Evolutionary conservation across 2,888 invertebrate genomes (phyloP).

Genomic region (Pristionchus japonicus): DNA sequence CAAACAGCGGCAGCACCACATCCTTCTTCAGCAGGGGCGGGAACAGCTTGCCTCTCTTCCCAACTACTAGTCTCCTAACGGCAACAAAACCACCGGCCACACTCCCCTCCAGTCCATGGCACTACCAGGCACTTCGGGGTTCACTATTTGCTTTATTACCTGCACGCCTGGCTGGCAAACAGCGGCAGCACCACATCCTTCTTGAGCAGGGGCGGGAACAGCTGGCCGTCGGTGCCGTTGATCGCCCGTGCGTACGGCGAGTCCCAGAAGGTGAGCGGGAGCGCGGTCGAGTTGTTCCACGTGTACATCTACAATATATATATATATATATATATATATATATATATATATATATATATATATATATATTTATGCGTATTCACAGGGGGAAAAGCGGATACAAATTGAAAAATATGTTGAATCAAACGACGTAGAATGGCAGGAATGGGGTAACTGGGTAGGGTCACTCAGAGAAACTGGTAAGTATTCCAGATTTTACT

Average conservation of each 20-base stretch:
- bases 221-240: slow-evolving; percentile 71
- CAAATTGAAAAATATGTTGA: too few species aligned
- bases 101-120: too few species aligned
- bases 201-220: slow-evolving; percentile 66
- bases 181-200: slow-evolving; percentile 53
- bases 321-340: too few species aligned
- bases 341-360: too few species aligned
- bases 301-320: slow-evolving; percentile 55
- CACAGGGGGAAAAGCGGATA: too few species aligned
- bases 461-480: too few species aligned
- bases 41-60: slow-evolving; percentile 57
- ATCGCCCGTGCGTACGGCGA: slow-evolving; percentile 65
- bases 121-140: not conserved
- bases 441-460: too few species aligned
- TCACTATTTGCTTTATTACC: not conserved
- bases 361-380: too few species aligned
- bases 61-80: not conserved
- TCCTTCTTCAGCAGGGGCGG: slow-evolving; percentile 60
- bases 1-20: slow-evolving; percentile 59
- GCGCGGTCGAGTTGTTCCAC: slow-evolving; percentile 66
- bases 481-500: too few species aligned
- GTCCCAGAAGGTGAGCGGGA: slow-evolving; percentile 64
- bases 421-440: too few species aligned
- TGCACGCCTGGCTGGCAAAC: slow-evolving; percentile 66
- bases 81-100: not conserved